Base-by-base conservation (phyloP, 2,888 invertebrate species). In the Dynastes maya region DNA sequence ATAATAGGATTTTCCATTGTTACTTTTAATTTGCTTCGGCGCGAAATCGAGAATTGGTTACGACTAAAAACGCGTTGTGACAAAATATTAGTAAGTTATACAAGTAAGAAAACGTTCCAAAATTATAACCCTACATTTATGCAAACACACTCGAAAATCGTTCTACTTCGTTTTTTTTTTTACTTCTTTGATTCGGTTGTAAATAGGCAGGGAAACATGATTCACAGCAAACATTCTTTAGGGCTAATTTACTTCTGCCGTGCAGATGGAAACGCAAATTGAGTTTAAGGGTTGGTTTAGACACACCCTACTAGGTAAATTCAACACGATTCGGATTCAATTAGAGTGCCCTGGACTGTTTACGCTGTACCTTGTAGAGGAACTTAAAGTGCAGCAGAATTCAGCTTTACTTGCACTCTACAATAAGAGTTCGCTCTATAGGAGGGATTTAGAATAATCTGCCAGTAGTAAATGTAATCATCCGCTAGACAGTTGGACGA, bases 251-350 rank as follows among this genome's bases (percentile, higher is more conserved):
- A 32, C 63, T 32, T 32, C 29, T 63, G 63, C 63, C 63, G 63
- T 63, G 63, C 63, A 63, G 32, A 63, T 63, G 29, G 32, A 63
- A 63, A 63, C 29, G 29, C 63, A 32, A 63, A 63, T 63, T 63
- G 63, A 13, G 63, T 63, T 63, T 32, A 32, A n/a, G 63, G 63
- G 63, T 63, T 11, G 63, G 63, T 63, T 63, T 13, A 11, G 63
- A 13, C 63, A 32, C 63, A 22, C 27, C 27, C 22, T 63, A 27
- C 27, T 63, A 13, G 32, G 29, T 63, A 63, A 63, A 29, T 63
- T 32, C 27, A 63, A 32, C 29, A 13, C 63, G 37, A 63, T 29
- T 63, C 27, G 11, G 63, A 32, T 32, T 32, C 63, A 63, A 11
- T 29, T 29, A 63, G 27, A 32, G 63, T 13, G 55, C 63, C 11